Conservation (phyloP, 1,140 invertebrate genomes). For the Megalopta genalis region DNA sequence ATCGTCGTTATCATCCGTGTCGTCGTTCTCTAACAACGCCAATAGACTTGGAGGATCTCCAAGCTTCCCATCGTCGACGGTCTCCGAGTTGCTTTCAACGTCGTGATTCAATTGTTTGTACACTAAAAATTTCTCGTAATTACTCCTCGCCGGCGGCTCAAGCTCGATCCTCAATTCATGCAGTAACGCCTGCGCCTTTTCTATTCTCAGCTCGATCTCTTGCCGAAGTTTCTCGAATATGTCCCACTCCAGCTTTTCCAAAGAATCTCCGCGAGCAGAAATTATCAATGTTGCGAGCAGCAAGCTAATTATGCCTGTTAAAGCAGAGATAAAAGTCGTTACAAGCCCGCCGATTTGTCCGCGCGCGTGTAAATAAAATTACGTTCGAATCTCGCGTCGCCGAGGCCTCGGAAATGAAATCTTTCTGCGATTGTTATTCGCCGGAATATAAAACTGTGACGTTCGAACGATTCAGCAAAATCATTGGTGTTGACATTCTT, state of each 20-base stretch:
- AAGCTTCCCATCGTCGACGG: no score
- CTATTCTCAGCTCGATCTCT: background rate
- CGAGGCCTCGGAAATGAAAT: no score
- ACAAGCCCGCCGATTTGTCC: no score
- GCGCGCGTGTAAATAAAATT: no score
- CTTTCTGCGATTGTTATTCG: no score
- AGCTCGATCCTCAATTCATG: accelerated
- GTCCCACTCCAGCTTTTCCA: background rate
- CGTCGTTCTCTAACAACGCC: background rate
- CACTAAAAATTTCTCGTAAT: background rate
- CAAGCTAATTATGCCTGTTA: background rate
- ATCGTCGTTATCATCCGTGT: background rate
- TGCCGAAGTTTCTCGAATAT: background rate
- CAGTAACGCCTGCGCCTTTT: no score
- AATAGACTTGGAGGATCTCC: no score
- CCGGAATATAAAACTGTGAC: no score
- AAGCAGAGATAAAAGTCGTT: background rate
- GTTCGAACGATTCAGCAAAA: no score
- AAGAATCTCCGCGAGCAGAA: background rate
- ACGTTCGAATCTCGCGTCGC: no score
- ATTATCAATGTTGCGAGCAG: background rate
- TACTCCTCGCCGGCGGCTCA: background rate
- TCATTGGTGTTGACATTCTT: no score
- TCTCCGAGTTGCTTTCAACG: no score
- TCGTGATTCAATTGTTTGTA: background rate